These are phyloP conservation scores for Marisa cornuarietis DNA, from an alignment of 1,140 invertebrate species.

Conservation along the genomic window DNA sequence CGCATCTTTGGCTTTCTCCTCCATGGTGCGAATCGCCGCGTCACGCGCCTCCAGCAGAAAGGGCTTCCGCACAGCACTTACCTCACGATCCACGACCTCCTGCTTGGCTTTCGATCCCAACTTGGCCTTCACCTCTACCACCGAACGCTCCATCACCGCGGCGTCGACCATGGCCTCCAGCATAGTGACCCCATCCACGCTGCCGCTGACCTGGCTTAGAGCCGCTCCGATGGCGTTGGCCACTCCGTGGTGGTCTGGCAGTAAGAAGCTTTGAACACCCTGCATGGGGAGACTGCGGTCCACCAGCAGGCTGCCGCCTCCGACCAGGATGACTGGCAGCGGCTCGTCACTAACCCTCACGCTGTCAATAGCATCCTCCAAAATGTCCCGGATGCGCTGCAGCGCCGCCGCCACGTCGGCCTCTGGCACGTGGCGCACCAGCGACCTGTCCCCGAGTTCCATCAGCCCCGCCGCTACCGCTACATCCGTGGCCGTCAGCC, in stretches of 20 bases:
- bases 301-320: constrained; percentile 53
- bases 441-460: constrained; percentile 36
- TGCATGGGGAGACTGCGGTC: constrained; percentile 24
- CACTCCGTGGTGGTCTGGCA: constrained; percentile 49
- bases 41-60: constrained; percentile 40
- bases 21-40: constrained; percentile 31
- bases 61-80: constrained; percentile 29
- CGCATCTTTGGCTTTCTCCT: constrained; percentile 26
- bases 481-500: constrained; percentile 56
- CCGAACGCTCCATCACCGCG: constrained; percentile 1
- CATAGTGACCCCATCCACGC: constrained; percentile 44
- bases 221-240: constrained; percentile 63
- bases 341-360: constrained; percentile 44
- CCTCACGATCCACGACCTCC: constrained; percentile 25
- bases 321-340: constrained; percentile 55
- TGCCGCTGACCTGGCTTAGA: constrained; percentile 52
- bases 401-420: constrained; percentile 30
- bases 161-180: constrained; percentile 34
- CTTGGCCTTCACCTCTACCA: constrained; percentile 1
- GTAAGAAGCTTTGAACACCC: constrained; percentile 38
- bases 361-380: constrained; percentile 50
- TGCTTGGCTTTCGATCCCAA: not conserved
- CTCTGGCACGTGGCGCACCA: constrained; percentile 36
- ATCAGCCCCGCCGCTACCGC: constrained; percentile 52
- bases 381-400: constrained; percentile 44